Evolutionary conservation across 2,888 invertebrate species (phyloP).

Genomic region (Troides aeacus): DNA sequence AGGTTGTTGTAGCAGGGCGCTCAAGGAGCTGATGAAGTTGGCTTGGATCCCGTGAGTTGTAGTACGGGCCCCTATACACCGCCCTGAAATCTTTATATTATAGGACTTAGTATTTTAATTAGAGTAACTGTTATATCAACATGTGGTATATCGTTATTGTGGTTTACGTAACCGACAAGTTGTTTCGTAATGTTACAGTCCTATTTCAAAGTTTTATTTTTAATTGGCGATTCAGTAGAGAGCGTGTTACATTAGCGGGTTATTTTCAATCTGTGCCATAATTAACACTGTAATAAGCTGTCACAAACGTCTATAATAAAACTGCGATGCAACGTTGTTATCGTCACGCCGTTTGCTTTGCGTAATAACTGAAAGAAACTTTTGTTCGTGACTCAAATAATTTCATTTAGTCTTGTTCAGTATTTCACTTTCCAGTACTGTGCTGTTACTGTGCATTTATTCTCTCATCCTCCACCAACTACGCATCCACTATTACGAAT

Average conservation of each 20-base stretch:
- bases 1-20: too few species aligned
- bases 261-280: conserved; percentile 2
- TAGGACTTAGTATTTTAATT: not conserved
- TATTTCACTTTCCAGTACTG: conserved; percentile 2
- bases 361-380: conserved; percentile 25
- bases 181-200: too few species aligned
- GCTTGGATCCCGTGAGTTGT: too few species aligned
- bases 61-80: too few species aligned
- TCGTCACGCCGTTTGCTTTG: conserved; percentile 25
- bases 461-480: not conserved
- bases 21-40: too few species aligned
- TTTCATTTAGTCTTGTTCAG: not conserved
- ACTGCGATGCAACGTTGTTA: conserved; percentile 9
- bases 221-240: not conserved
- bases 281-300: conserved; percentile 17
- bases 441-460: not conserved
- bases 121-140: not conserved
- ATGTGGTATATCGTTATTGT: not conserved
- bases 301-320: conserved; percentile 6
- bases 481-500: too few species aligned
- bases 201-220: not conserved
- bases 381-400: conserved; percentile 18
- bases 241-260: conserved; percentile 1
- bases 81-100: not conserved
- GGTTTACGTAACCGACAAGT: too few species aligned